Conservation (phyloP, 1,140 invertebrate species). For the Drosophila cardini region DNA sequence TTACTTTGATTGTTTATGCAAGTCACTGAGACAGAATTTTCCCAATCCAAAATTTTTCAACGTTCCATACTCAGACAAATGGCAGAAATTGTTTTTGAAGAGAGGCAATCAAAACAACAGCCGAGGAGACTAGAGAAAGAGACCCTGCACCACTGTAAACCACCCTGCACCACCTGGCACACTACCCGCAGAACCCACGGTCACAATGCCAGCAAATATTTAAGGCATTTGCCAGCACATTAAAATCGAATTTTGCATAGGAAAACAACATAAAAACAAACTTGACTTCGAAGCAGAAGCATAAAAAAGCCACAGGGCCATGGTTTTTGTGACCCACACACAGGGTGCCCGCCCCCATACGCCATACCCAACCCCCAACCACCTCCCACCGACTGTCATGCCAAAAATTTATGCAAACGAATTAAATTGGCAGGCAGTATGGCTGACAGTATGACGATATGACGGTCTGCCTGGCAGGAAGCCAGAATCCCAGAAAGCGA, state of each 20-base stretch:
- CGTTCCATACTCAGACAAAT: slow-evolving; percentile 25
- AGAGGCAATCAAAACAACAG: slow-evolving; percentile 41
- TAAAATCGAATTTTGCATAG: slow-evolving; percentile 79
- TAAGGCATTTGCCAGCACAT: slow-evolving; percentile 75
- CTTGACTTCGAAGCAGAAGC: slow-evolving; percentile 11
- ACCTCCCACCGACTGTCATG: not conserved
- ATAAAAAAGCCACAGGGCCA: slow-evolving; percentile 70
- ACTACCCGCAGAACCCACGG: not conserved
- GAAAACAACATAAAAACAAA: slow-evolving; percentile 65
- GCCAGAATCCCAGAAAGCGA: slow-evolving; percentile 27
- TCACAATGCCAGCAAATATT: slow-evolving; percentile 51
- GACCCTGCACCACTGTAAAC: not conserved
- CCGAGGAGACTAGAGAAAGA: not conserved
- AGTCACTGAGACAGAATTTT: slow-evolving; percentile 9
- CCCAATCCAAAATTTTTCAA: not conserved
- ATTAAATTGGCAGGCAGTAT: slow-evolving; percentile 71
- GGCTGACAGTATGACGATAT: not conserved
- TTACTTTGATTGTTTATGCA: slow-evolving; percentile 40
- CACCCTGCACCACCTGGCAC: not conserved
- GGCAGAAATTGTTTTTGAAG: slow-evolving; percentile 41
- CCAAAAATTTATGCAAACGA: slow-evolving; percentile 78
- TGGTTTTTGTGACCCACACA: slow-evolving; percentile 56
- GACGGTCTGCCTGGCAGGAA: slow-evolving; percentile 50
- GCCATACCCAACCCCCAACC: not conserved
- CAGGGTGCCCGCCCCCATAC: not conserved